Evolutionary conservation across 2,113 vertebrate genomes (phyloP), one percentile per base, ranked within the genome.

Genomic region (Perca flavescens): DNA sequence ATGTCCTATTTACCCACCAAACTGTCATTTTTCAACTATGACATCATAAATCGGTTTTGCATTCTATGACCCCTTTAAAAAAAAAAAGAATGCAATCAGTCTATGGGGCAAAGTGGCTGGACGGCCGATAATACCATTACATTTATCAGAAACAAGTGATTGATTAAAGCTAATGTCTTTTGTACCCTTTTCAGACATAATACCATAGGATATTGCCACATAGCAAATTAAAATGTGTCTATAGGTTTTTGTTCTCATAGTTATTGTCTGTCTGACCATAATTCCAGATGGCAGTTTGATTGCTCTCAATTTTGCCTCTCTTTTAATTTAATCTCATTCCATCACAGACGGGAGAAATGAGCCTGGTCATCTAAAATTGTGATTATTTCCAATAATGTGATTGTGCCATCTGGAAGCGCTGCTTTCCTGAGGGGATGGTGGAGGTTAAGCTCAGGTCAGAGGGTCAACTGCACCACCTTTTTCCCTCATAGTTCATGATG

Each of bases 251-350:
- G 34, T 80, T 21, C 28, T 19, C 25, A 6, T 25, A 61, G 36
- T 43, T 28, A 77, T 85, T 78, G 80, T 84, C 85, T 69, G 57
- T 73, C 84, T 77, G 74, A 80, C 54, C 54, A 36, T 85, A 76
- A 88, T 89, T 89, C 79, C 86, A 92, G 83, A 90, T 86, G 83
- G 89, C 86, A 82, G 56, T 69, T 84, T 89, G 80, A 90, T 89
- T 85, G 86, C 77, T 77, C 78, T 76, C 78, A 64, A 22, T 88
- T 90, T 65, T 82, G 70, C 58, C 53, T 63, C 78, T 84, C 52
- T 71, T 84, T 89, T 91, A 77, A 88, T 89, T 80, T 64, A 75
- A 92, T 87, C 43, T 71, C 46, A 3, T 70, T 79, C 69, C 73
- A 74, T 80, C 82, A 61, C 77, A 74, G 66, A 49, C 66, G 50